A percentile compares a stretch with the other conserved stretches of the same genome.
Conservation (phyloP, 2,888 invertebrate species). For the Allophyes oxyacanthae region DNA sequence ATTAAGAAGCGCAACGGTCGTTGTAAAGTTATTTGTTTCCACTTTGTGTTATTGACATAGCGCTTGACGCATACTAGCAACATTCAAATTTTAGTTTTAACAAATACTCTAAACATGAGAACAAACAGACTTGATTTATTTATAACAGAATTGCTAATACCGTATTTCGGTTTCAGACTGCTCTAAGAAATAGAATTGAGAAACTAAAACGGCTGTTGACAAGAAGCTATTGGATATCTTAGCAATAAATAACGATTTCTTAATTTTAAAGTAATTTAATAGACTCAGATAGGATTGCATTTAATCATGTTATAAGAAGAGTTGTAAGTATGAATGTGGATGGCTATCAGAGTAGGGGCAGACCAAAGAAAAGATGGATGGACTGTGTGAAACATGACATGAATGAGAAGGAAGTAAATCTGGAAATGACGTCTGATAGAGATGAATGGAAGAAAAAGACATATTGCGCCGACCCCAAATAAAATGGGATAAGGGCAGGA, state of each 20-base stretch:
- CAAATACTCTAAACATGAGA: slow-evolving; percentile 25
- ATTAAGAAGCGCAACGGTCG: background rate
- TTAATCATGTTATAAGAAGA: no score
- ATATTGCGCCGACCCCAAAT: no score
- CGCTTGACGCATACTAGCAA: slow-evolving; percentile 17
- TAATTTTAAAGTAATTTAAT: slow-evolving; percentile 9
- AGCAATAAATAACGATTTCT: slow-evolving; percentile 9
- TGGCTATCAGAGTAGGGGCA: no score
- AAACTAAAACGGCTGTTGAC: background rate
- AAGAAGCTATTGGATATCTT: slow-evolving; percentile 1
- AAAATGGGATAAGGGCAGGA: no score
- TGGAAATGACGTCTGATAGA: no score
- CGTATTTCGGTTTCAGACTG: background rate
- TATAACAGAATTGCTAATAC: slow-evolving; percentile 12
- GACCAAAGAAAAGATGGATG: no score
- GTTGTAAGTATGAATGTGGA: no score
- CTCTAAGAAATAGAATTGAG: slow-evolving; percentile 1
- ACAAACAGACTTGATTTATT: slow-evolving; percentile 13
- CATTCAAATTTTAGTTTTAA: slow-evolving; percentile 21
- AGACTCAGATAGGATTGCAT: slow-evolving; percentile 6
- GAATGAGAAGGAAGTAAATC: no score
- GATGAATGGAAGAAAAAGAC: no score
- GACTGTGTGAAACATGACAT: no score
- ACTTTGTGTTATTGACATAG: slow-evolving; percentile 21
- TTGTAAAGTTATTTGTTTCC: slow-evolving; percentile 4